Base-by-base conservation (phyloP, 2,797 vertebrate genomes). In the Petrocephalus schoutedeni region DNA sequence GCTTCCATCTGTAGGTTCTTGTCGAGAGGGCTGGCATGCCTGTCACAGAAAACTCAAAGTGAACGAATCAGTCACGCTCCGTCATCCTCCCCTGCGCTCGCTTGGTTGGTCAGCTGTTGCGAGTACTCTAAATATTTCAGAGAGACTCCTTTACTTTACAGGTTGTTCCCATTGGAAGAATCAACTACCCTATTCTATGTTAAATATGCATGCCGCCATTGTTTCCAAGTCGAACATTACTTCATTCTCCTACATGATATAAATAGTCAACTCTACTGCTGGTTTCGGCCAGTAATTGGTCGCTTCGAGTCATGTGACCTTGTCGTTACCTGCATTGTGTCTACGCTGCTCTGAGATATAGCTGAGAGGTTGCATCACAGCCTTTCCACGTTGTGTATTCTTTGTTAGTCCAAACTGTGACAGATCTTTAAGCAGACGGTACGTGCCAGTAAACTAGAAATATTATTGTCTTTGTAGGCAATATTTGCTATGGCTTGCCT, bases 121-220 rank as follows among this genome's bases (percentile, higher is more conserved):
- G 90, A 88, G 82, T 89, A 89, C 14, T 54, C 85, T 88, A 88
- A 90, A 91, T 92, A 86, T 89, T 89, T 90, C 45, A 88, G 82
- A 28, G 77, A 16, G 58, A 45, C n/a, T 64, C 12, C 82, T 89
- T 89, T 58, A 45, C 74, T n/a, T 23, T 32, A 57, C 87, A 16
- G 57, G 49, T 56, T 58, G 54, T 56, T 89, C 85, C 89, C 51
- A 89, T 89, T 86, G 58, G 0, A 71, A 87, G n/a, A 67, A 85
- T 9, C 41, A 74, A 12, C 61, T 82, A 51, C 16, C 80, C 85
- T 89, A 89, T 90, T 87, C 36, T 88, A 91, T 91, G 89, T 91
- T 89, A 88, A 92, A 92, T 89, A 86, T 92, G 91, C 91, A 85
- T 19, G 57, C 53, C 4, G 51, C 14, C 53, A 6, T 54, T 54